Percentiles rank a stretch among this genome's conserved stretches.
Evolutionary conservation across 2,888 invertebrate species (phyloP).

Genomic region (Heliothis peltigera): DNA sequence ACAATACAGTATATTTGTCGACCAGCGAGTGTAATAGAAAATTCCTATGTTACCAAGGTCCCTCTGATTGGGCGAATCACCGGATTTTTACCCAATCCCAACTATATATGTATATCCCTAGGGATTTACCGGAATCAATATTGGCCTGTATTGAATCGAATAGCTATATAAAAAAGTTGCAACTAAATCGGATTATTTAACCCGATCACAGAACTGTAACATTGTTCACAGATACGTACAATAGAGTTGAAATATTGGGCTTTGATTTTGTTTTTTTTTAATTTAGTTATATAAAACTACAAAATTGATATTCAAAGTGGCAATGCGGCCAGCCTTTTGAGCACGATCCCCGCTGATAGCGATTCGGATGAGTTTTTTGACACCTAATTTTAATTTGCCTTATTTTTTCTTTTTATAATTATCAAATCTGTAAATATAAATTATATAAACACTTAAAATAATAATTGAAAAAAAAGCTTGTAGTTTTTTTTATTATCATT

Average conservation of each 20-base stretch:
- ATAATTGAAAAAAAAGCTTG: too few relatives aligned
- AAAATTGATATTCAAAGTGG: too few relatives aligned
- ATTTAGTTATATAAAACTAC: neutral
- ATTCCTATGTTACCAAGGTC: conserved; percentile 29
- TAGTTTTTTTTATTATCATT: too few relatives aligned
- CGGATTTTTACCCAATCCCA: conserved; percentile 47
- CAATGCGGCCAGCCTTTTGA: too few relatives aligned
- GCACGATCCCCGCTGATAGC: too few relatives aligned
- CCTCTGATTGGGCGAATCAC: conserved; percentile 46
- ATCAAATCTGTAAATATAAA: too few relatives aligned
- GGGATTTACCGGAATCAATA: conserved; percentile 50
- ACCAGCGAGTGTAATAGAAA: conserved; percentile 32
- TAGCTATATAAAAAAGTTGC: conserved; percentile 42
- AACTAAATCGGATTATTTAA: conserved; percentile 46
- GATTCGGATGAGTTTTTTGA: too few relatives aligned
- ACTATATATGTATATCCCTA: conserved; percentile 43
- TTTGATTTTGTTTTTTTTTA: neutral
- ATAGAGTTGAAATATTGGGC: neutral
- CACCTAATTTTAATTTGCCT: too few relatives aligned
- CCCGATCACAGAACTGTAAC: conserved; percentile 12
- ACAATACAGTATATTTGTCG: conserved; percentile 39
- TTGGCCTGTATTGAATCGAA: conserved; percentile 55
- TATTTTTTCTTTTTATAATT: too few relatives aligned
- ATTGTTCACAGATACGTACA: conserved; percentile 5
- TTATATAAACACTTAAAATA: too few relatives aligned